Evolutionary conservation across 37 sponge, comb jelly and placozoan species (phyloP), one percentile per base, ranked within the genome.

Genomic region (Dysidea cf. avara): DNA sequence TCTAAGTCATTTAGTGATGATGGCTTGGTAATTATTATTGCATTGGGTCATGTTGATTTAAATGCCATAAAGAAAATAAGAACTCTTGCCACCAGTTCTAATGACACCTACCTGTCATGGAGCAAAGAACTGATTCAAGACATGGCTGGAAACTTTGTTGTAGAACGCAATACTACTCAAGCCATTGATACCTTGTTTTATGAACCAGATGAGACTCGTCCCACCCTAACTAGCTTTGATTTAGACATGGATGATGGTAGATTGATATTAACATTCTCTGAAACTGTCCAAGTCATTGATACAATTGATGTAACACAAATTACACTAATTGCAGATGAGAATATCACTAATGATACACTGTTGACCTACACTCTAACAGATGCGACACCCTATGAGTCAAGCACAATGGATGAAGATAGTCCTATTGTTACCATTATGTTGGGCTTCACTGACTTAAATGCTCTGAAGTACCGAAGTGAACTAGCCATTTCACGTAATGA

Each of bases 391-490:
- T 72, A 64, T 33, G 39, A 54, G 18, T 82, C 87, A 31, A 68
- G 72, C 35, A 83, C 95, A 55, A 71, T 80, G 48, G 84, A 83
- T 57, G 71, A 50, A 39, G 95, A 94, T 48, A 78, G 75, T 21
- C 78, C 69, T 22, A 82, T 94, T 63, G 91, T 94, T 0, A 64
- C 62, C 6, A 79, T 94, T 17, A 79, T 60, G 48, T 76, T 94
- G 37, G 85, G 95, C 12, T 90, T 90, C 61, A 71, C 36, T n/a
- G 95, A 94, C 64, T 69, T 94, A 39, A 94, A 94, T 83, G 85
- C 75, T 24, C 74, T 94, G 72, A 94, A 90, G 69, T 90, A 94
- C 49, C 59, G 89, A 3, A 39, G 64, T 9, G 38, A 56, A 12
- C 64, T 94, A 14, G 91, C 91, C 12, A 83, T 78, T 0, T 6